Conservation (phyloP, 2,113 vertebrate genomes). For the Synchiropus splendidus region DNA sequence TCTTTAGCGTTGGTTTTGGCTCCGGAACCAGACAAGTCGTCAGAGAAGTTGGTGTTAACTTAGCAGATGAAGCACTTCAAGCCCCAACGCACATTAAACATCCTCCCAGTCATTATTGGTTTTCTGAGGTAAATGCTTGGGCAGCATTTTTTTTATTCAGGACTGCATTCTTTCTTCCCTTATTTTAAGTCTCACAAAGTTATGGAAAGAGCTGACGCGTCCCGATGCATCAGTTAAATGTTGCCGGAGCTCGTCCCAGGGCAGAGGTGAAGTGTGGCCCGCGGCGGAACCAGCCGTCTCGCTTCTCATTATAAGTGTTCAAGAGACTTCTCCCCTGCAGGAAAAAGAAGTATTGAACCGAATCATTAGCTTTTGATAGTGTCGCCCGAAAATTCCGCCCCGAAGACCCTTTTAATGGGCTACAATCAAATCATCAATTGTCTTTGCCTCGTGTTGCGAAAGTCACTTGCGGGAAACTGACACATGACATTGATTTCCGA, state of each 20-base stretch:
- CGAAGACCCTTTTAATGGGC: conserved; percentile 17
- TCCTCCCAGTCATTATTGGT: conserved; percentile 7
- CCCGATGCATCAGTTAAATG: conserved; percentile 37
- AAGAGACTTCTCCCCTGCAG: conserved; percentile 1
- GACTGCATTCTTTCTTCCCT: conserved; percentile 26
- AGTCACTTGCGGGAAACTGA: conserved; percentile 47
- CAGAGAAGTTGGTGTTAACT: conserved; percentile 12
- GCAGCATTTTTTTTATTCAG: conserved; percentile 20
- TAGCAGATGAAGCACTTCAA: conserved; percentile 14
- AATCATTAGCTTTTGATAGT: conserved; percentile 30
- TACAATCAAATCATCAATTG: conserved; percentile 43
- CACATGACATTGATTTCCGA: conserved; percentile 49
- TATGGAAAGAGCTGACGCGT: conserved; percentile 38
- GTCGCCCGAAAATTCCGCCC: conserved; percentile 32
- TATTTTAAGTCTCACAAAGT: conserved; percentile 22
- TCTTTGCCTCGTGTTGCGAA: conserved; percentile 28
- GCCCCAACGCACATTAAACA: conserved; percentile 11
- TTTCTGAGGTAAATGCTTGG: conserved; percentile 23
- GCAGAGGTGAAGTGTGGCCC: conserved; percentile 40
- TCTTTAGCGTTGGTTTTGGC: conserved; percentile 34
- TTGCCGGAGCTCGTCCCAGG: conserved; percentile 37
- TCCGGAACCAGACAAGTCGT: conserved; percentile 34
- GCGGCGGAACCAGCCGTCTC: conserved; percentile 8
- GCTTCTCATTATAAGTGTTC: conserved; percentile 2
- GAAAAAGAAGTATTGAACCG: conserved; percentile 26